Base-by-base conservation (phyloP, 2,797 vertebrate genomes). In the Pogoniulus pusillus region DNA sequence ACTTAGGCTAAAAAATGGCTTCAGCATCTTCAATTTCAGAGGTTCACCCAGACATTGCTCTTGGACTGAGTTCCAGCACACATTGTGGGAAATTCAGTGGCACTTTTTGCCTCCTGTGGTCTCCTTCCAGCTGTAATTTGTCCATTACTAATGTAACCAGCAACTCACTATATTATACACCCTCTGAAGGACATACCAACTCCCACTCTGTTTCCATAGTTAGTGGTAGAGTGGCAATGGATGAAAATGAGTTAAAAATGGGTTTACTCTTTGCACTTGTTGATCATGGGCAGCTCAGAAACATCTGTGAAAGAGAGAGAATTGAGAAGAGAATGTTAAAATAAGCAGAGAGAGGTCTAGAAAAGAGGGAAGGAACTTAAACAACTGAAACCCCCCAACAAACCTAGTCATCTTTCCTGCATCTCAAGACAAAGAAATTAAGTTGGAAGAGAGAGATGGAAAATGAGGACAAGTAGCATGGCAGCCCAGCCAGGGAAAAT, bases 311-410 rank as follows among this genome's bases (percentile, higher is more conserved):
- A 82, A 81, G 24, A 10, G 37, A 55, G 8, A 66, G 1, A 78
- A 41, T 16, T 60, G 29, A 76, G 39, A 85, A 14, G 6, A 74
- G 10, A 63, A 81, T 16, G 11, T 37, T 74, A 30, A 80, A 83
- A 83, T 45, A 13, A 77, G 29, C 18, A 75, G 10, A 37, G 6
- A 77, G 32, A 54, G 3, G 17, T 14, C 32, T n/a, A 90, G 23
- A 57, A 88, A 84, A 12, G 2, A 5, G 3, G 1, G 12, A 17
- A 78, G 58, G 18, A 4, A 0, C 0, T 0, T 2, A 59, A 71
- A 29, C 8, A 8, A 64, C 6, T 4, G n/a, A 8, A 49, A 49
- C 4, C 23, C 1, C 1, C 2, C 1, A 2, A 10, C 30, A 77
- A 30, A 10, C 13, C 6, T n/a, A 70, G 16, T 22, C 26, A 53